Evolutionary conservation across 2,888 invertebrate genomes (phyloP).

Genomic region (Scaptomyza cyrtandrae): DNA sequence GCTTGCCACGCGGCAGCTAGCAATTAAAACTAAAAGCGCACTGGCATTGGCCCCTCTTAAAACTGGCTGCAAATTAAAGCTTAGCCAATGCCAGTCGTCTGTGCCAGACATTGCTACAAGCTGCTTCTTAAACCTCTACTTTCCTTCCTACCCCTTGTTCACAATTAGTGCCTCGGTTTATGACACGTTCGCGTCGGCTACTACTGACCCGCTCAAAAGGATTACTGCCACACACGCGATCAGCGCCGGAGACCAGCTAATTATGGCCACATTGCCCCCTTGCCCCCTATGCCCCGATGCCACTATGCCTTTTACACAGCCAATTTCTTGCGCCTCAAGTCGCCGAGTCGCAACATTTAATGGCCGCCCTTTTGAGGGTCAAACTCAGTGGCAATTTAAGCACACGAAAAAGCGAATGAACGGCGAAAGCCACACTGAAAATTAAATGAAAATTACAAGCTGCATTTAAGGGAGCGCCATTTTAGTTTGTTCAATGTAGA

Average conservation of each 20-base stretch:
- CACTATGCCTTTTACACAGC: not conserved
- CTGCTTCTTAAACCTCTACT: not conserved
- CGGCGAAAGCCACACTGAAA: constrained; percentile 63
- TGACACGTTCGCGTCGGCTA: constrained; percentile 58
- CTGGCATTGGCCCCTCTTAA: constrained; percentile 52
- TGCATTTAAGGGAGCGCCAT: constrained; percentile 61
- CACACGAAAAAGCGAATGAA: constrained; percentile 23
- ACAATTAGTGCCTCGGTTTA: constrained; percentile 59
- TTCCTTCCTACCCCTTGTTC: constrained; percentile 1
- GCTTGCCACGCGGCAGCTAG: constrained; percentile 1
- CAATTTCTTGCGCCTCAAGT: constrained; percentile 59
- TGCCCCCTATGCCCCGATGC: constrained; percentile 16
- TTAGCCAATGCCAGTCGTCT: not conserved
- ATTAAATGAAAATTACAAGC: constrained; percentile 74
- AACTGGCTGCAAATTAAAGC: constrained; percentile 47
- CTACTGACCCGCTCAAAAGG: constrained; percentile 60
- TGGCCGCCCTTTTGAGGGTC: constrained; percentile 71
- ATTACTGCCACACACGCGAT: constrained; percentile 74
- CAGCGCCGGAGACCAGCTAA: constrained; percentile 59
- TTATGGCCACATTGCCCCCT: constrained; percentile 42
- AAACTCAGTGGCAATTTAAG: constrained; percentile 59
- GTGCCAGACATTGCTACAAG: constrained; percentile 14
- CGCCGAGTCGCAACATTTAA: constrained; percentile 69
- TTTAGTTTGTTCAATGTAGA: constrained; percentile 32
- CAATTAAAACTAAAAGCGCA: constrained; percentile 75